Evolutionary conservation across 2,113 vertebrate genomes (phyloP).

Genomic region (Ondatra zibethicus): DNA sequence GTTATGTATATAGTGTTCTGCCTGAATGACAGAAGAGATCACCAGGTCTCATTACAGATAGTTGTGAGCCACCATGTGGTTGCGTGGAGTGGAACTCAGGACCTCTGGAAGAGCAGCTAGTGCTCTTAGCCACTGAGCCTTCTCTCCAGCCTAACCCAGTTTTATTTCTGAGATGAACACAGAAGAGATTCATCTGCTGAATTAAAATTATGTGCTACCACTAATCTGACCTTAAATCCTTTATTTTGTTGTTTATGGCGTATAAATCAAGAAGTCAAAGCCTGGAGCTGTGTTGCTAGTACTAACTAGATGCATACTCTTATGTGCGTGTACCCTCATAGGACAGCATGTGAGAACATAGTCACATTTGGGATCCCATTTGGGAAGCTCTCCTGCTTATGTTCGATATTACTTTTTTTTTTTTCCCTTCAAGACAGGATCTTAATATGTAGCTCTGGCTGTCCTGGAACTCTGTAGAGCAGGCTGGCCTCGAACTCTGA

Average conservation of each 20-base stretch:
- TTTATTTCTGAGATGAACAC: not conserved
- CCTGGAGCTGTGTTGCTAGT: not conserved
- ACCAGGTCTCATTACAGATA: too few species aligned
- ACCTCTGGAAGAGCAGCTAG: too few species aligned
- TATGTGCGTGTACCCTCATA: not conserved
- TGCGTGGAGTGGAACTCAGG: too few species aligned
- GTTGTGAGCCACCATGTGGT: too few species aligned
- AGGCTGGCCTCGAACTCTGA: not conserved
- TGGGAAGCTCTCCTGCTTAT: not conserved
- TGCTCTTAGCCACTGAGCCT: too few species aligned
- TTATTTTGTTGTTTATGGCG: not conserved
- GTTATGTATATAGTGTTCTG: too few species aligned
- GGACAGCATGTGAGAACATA: not conserved
- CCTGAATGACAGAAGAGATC: too few species aligned
- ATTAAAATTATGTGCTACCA: not conserved
- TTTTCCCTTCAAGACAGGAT: not conserved
- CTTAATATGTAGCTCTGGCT: not conserved
- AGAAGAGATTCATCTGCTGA: not conserved
- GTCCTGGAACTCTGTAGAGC: not conserved
- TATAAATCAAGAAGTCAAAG: conserved; percentile 9
- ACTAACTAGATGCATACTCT: not conserved
- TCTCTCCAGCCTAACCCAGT: too few species aligned
- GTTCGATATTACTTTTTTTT: not conserved
- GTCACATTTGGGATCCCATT: not conserved
- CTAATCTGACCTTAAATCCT: not conserved